Conservation (phyloP, 2,888 invertebrate genomes). For the Cotesia congregata region DNA sequence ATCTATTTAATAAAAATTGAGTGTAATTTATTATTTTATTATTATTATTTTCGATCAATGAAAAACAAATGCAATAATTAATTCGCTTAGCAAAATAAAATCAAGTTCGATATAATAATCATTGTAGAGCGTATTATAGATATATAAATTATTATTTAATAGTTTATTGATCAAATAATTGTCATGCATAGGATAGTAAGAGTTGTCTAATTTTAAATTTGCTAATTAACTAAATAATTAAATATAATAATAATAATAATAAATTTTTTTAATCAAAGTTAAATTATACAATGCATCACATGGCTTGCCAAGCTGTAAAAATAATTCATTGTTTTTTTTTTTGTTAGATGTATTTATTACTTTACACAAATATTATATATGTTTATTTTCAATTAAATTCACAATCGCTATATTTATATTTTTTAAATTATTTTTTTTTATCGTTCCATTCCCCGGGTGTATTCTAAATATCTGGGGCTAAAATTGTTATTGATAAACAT, state of each 20-base stretch:
- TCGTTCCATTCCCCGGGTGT: slow-evolving; percentile 30
- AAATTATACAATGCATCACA: slow-evolving; percentile 22
- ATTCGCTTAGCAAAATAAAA: neutral
- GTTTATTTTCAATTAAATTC: slow-evolving; percentile 1
- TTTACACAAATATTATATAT: slow-evolving; percentile 15
- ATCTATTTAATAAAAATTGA: neutral
- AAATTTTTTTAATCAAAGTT: neutral
- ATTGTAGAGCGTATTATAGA: slow-evolving; percentile 3
- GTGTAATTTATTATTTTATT: neutral
- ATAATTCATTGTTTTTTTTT: slow-evolving; percentile 21
- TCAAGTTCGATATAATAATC: slow-evolving; percentile 12
- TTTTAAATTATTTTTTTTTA: slow-evolving; percentile 9
- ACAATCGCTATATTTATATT: slow-evolving; percentile 6
- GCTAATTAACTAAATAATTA: neutral
- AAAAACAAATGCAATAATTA: neutral
- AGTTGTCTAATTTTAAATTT: neutral
- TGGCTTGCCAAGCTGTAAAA: slow-evolving; percentile 27
- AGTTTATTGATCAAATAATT: neutral
- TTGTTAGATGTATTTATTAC: slow-evolving; percentile 15
- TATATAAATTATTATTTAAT: neutral
- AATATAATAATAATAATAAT: neutral
- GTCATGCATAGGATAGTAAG: neutral
- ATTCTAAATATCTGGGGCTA: slow-evolving; percentile 32
- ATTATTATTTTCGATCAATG: neutral
- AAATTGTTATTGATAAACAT: neutral